Percentiles rank a stretch among this genome's conserved stretches.
Conservation (phyloP, 1,140 invertebrate species). For the Semibalanus balanoides region DNA sequence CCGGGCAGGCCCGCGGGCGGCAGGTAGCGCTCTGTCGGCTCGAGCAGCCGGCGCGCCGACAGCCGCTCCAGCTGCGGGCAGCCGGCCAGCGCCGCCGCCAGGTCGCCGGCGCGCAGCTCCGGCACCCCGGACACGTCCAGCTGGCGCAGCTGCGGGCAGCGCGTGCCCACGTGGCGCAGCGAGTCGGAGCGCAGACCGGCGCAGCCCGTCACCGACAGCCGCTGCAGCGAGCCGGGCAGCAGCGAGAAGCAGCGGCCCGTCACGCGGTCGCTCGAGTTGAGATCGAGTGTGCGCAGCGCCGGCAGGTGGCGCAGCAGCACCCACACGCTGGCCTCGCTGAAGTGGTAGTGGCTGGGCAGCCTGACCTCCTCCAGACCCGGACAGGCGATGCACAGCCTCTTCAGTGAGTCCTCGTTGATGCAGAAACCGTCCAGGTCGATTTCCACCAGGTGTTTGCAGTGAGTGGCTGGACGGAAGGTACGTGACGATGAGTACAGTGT, state of each 20-base stretch:
- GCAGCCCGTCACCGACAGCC: neutral
- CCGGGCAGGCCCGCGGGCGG: neutral
- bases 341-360: neutral
- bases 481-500: no score
- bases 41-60: neutral
- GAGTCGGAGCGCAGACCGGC: neutral
- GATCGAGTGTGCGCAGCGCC: neutral
- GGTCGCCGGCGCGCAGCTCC: neutral
- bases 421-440: neutral
- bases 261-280: neutral
- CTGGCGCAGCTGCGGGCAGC: neutral
- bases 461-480: no score
- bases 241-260: constrained; percentile 1
- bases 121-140: neutral
- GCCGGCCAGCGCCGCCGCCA: neutral
- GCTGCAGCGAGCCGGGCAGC: neutral
- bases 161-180: neutral
- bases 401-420: neutral
- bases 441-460: neutral
- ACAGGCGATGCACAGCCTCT: neutral
- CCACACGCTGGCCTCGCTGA: constrained; percentile 5
- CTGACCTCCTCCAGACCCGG: neutral
- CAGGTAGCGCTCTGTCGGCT: neutral
- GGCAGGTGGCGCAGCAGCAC: neutral
- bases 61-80: neutral